A percentile compares a stretch with the other conserved stretches of the same genome.
Evolutionary conservation across 2,888 invertebrate species (phyloP).

Genomic region (Andrena marginata): DNA sequence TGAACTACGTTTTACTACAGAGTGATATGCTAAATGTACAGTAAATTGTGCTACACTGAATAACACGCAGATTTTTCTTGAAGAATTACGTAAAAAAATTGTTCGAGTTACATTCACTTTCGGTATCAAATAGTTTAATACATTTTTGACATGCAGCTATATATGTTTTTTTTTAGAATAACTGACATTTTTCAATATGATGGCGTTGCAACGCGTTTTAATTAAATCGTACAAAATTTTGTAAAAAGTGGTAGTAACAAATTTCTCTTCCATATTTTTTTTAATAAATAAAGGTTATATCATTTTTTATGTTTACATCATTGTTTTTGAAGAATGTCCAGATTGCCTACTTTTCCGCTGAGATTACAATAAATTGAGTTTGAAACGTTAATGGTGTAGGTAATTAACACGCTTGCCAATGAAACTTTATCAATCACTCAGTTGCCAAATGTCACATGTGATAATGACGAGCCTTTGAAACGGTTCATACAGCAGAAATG

Average conservation of each 20-base stretch:
- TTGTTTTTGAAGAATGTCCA: neutral
- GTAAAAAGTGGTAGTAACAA: no score
- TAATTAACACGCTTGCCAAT: conserved; percentile 18
- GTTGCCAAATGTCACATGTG: conserved; percentile 2
- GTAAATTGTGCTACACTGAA: no score
- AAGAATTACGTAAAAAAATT: no score
- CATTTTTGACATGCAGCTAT: no score
- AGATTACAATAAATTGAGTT: neutral
- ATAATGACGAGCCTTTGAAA: conserved; percentile 58
- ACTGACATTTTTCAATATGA: neutral
- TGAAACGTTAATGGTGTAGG: conserved; percentile 9
- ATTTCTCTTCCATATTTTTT: no score
- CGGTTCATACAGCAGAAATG: conserved; percentile 55
- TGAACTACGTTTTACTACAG: no score
- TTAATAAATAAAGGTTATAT: neutral
- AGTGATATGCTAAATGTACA: no score
- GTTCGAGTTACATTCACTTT: no score
- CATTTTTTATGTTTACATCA: neutral
- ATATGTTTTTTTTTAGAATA: no score
- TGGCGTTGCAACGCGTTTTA: no score
- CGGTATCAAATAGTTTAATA: no score
- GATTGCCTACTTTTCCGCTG: neutral
- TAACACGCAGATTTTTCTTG: no score
- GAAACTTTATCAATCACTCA: conserved; percentile 20
- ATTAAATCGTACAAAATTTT: neutral